Evolutionary conservation across 2,888 invertebrate species (phyloP).

Genomic region (Balanococcus diminutus): DNA sequence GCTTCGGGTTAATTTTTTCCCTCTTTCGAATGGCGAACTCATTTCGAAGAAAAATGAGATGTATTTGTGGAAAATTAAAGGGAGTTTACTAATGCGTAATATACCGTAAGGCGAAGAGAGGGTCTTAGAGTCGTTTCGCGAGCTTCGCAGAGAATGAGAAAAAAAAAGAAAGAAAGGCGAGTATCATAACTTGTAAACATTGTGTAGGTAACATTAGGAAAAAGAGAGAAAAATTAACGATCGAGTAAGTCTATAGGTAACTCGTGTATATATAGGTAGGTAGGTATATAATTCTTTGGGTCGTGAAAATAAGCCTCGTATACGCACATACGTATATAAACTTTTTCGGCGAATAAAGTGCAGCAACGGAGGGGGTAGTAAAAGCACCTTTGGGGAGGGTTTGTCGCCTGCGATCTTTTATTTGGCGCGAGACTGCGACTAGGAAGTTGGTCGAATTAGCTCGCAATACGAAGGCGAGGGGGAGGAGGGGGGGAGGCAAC

Average conservation of each 20-base stretch:
- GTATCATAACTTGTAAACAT: conserved; percentile 1
- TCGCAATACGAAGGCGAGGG: not conserved
- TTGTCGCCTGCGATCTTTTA: not conserved
- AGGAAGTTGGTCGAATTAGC: not conserved
- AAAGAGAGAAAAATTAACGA: not conserved
- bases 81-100: not conserved
- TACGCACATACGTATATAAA: not conserved
- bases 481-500: not conserved
- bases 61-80: conserved; percentile 13
- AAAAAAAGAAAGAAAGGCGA: not conserved
- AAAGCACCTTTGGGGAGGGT: not conserved
- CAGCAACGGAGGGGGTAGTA: not conserved
- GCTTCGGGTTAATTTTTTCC: conserved; percentile 21
- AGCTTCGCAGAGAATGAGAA: not conserved
- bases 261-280: not conserved
- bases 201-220: not conserved
- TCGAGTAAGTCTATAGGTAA: not conserved
- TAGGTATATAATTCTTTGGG: not conserved
- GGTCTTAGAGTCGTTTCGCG: not conserved
- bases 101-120: not conserved
- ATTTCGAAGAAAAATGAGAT: conserved; percentile 15
- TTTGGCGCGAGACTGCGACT: not conserved
- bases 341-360: not conserved
- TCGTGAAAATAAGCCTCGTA: not conserved
- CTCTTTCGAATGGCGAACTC: not conserved